phyloP scores from a whole-genome alignment of 2,888 invertebrate species.

The Pollenia labialis region DNA sequence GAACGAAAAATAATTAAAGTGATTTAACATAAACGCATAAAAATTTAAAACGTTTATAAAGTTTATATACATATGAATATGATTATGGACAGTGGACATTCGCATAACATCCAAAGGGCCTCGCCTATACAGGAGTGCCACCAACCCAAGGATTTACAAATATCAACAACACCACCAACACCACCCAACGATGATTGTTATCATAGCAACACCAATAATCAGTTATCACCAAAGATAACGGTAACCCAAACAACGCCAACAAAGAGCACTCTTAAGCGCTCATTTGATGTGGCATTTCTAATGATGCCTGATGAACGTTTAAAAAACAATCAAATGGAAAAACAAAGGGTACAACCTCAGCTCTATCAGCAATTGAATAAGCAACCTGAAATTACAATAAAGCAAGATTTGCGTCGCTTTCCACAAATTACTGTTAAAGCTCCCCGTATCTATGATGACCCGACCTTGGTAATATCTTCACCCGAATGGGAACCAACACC shows the following conservation, averaged over 20 bases:
- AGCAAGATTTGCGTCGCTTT: constrained; percentile 80
- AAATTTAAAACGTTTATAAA: background rate
- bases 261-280: constrained; percentile 87
- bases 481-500: constrained; percentile 74
- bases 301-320: constrained; percentile 94
- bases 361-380: constrained; percentile 74
- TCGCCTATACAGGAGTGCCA: constrained; percentile 84
- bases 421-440: constrained; percentile 81
- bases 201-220: constrained; percentile 80
- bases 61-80: constrained; percentile 82
- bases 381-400: constrained; percentile 77
- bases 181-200: constrained; percentile 74
- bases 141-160: constrained; percentile 72
- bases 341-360: constrained; percentile 83
- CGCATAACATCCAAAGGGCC: constrained; percentile 75
- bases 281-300: constrained; percentile 95
- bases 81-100: constrained; percentile 87
- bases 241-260: constrained; percentile 79
- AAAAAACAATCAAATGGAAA: constrained; percentile 84
- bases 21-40: background rate
- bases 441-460: constrained; percentile 83
- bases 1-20: constrained; percentile 43
- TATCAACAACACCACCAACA: constrained; percentile 69
- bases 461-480: constrained; percentile 82
- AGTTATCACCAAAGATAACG: constrained; percentile 73